A percentile compares a stretch with the other conserved stretches of the same genome.
These are phyloP conservation scores for Notocelia uddmanniana DNA, from an alignment of 2,888 invertebrate species.

Conservation along the genomic window DNA sequence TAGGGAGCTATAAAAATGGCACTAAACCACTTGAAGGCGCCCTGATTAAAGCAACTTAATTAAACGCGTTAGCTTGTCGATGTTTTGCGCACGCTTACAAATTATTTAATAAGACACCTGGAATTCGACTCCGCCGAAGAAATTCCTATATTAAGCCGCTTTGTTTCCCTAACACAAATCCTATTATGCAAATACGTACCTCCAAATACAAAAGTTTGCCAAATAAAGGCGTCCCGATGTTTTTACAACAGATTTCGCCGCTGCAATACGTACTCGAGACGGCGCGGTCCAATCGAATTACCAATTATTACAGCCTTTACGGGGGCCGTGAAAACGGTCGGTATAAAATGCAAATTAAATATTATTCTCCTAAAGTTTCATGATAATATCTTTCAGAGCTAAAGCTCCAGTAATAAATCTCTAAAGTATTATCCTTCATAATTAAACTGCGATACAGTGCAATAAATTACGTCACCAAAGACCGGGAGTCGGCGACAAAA, in stretches of 20 bases:
- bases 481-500: constrained; percentile 50
- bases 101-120: constrained; percentile 47
- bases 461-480: constrained; percentile 59
- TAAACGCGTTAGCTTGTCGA: constrained; percentile 38
- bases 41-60: constrained; percentile 39
- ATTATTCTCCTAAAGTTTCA: constrained; percentile 30
- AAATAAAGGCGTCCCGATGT: constrained; percentile 47
- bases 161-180: constrained; percentile 50
- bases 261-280: constrained; percentile 39
- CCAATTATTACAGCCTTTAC: constrained; percentile 35
- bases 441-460: constrained; percentile 63
- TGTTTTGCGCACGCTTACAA: constrained; percentile 42
- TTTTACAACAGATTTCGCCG: constrained; percentile 44
- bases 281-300: constrained; percentile 35
- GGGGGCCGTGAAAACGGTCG: constrained; percentile 13
- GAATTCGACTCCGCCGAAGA: constrained; percentile 38
- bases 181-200: constrained; percentile 50
- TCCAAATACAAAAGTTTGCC: constrained; percentile 48
- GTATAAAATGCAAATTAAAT: constrained; percentile 29
- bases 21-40: constrained; percentile 19
- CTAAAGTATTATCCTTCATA: constrained; percentile 58
- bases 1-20: constrained; percentile 20
- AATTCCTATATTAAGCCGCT: constrained; percentile 49
- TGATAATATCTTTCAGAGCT: constrained; percentile 44
- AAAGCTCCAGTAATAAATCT: constrained; percentile 56